Evolutionary conservation across 2,888 invertebrate genomes (phyloP).

Genomic region (Leptopilina syphax): DNA sequence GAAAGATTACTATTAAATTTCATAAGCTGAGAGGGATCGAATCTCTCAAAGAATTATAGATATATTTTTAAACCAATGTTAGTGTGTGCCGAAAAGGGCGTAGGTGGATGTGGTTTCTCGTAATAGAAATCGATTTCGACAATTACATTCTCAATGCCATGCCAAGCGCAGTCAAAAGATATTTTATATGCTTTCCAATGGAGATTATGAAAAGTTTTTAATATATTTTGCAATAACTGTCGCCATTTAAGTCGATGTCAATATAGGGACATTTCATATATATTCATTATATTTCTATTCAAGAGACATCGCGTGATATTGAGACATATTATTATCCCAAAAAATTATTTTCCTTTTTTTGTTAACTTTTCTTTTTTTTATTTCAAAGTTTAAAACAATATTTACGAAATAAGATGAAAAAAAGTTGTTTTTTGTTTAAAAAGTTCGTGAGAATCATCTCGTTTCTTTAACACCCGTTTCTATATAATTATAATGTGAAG

Average conservation of each 20-base stretch:
- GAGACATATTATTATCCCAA: background rate
- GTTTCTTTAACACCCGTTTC: too few relatives aligned
- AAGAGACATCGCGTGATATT: background rate
- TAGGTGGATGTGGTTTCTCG: constrained; percentile 23
- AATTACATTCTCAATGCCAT: constrained; percentile 23
- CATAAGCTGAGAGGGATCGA: background rate
- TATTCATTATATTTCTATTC: background rate
- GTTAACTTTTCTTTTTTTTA: too few relatives aligned
- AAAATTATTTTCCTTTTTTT: background rate
- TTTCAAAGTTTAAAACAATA: background rate
- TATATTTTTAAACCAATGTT: constrained; percentile 18
- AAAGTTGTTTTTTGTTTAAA: too few relatives aligned
- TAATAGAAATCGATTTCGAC: constrained; percentile 22
- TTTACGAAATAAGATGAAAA: too few relatives aligned
- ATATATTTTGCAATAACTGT: constrained; percentile 23
- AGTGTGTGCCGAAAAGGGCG: constrained; percentile 26
- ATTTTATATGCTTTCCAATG: constrained; percentile 4
- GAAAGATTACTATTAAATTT: background rate
- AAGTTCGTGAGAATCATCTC: too few relatives aligned
- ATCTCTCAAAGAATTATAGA: background rate
- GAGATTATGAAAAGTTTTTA: constrained; percentile 11
- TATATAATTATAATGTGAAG: too few relatives aligned
- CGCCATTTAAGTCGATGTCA: constrained; percentile 1
- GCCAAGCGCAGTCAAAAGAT: background rate
- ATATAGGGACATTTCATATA: background rate